Base-by-base conservation (phyloP, 2,888 invertebrate species). In the Temnothorax unifasciatus region DNA sequence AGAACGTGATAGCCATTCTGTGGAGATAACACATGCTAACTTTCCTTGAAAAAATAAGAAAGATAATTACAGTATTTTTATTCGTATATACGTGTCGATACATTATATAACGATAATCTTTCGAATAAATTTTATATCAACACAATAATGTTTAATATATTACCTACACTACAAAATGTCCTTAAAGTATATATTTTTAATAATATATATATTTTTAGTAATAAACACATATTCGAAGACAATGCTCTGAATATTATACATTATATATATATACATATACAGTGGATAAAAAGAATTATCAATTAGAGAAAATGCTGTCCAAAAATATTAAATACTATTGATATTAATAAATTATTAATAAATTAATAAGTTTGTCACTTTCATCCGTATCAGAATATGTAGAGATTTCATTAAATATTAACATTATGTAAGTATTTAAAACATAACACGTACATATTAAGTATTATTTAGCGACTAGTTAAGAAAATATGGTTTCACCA, bases 351-450 rank as follows among this genome's bases (percentile, higher is more conserved):
- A 74, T 34, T 34, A 34, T 34, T 34, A 34, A 34, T 34, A 34
- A 34, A 34, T 34, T 63, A 44, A 59, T 85, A n/a, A 75, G n/a
- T 66, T 83, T 59, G 64, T 85, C 85, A 79, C 57, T 83, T 86
- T 86, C n/a, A 59, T 77, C 9, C 29, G 47, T 44, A 85, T 86
- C 47, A 86, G 76, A 47, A 64, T 74, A 76, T 76, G 69, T 71
- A 81, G 44, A 54, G 44, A 54, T 66, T 41, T 77, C 77, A 57
- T 74, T 57, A 87, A 57, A 82, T 44, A 76, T 87, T 77, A 86
- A 34, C 76, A 81, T 59, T 76, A 87, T 29, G 83, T 57, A 66
- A 79, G 47, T 64, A 59, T 61, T 68, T 61, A 38, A 77, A 81
- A 77, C 63, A 47, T 79, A 74, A 81, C 50, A 81, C 38, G 61